phyloP scores from a whole-genome alignment of 1,140 invertebrate genomes.

The Drosophila paulistorum region DNA sequence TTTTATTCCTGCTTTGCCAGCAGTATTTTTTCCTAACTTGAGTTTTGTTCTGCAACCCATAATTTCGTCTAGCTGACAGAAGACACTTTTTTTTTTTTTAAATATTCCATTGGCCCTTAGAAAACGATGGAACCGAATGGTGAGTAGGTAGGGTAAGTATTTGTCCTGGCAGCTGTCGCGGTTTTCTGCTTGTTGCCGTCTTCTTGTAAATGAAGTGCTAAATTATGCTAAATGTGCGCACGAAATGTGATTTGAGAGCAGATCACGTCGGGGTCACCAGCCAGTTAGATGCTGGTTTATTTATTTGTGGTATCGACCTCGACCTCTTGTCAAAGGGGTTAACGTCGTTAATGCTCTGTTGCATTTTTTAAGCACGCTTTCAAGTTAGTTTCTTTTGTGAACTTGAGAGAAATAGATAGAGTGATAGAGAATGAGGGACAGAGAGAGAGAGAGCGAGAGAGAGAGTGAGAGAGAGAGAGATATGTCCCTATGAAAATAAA shows the following conservation, averaged over 20 bases:
- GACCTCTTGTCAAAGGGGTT: conserved; percentile 14
- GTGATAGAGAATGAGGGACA: neutral
- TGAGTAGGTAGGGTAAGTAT: conserved; percentile 27
- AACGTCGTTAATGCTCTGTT: conserved; percentile 32
- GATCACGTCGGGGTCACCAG: conserved; percentile 29
- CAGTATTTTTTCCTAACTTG: conserved; percentile 22
- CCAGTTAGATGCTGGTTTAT: conserved; percentile 6
- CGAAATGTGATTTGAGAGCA: conserved; percentile 64
- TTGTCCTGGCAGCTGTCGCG: conserved; percentile 60
- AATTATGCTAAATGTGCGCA: conserved; percentile 75
- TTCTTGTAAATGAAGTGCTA: conserved; percentile 69
- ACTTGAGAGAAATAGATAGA: conserved; percentile 8
- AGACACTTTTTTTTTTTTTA: neutral
- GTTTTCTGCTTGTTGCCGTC: conserved; percentile 29
- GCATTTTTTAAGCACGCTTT: conserved; percentile 30
- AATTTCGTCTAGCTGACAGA: neutral
- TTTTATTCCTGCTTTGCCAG: neutral
- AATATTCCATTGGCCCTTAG: neutral
- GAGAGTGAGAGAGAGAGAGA: neutral
- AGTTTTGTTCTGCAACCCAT: neutral
- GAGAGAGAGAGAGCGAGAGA: neutral
- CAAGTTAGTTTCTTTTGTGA: neutral
- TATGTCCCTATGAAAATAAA: conserved; percentile 62
- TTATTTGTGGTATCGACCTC: conserved; percentile 11
- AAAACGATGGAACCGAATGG: neutral